These are phyloP conservation scores for Danaus melanippus DNA, from an alignment of 1,140 invertebrate genomes.

Conservation along the genomic window DNA sequence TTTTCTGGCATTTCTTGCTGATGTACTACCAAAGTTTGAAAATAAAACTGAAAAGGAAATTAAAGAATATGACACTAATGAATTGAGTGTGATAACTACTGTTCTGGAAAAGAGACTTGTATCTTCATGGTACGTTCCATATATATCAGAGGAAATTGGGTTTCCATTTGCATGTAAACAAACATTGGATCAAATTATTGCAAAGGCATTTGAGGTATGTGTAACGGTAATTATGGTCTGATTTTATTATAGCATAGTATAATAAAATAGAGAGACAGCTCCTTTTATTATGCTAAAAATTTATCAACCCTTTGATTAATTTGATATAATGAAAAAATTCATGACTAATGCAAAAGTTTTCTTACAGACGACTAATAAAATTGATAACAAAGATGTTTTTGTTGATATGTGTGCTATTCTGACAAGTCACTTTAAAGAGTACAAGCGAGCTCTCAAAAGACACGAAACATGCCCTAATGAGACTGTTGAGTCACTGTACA, in stretches of 20 bases:
- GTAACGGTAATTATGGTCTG: neutral
- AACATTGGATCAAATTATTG: slow-evolving; percentile 67
- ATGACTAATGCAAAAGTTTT: neutral
- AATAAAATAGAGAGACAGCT: too few relatives aligned
- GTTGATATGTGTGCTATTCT: slow-evolving; percentile 66
- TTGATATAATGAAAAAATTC: too few relatives aligned
- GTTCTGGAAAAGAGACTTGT: slow-evolving; percentile 62
- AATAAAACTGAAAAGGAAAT: slow-evolving; percentile 17
- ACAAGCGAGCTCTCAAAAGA: slow-evolving; percentile 68
- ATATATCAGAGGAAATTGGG: slow-evolving; percentile 66
- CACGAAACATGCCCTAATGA: slow-evolving; percentile 52
- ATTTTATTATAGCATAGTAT: too few relatives aligned
- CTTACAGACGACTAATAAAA: slow-evolving; percentile 60
- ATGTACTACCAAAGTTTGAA: slow-evolving; percentile 31
- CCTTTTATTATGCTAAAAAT: too few relatives aligned
- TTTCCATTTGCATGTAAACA: slow-evolving; percentile 70
- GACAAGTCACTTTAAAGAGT: slow-evolving; percentile 73
- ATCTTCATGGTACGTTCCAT: slow-evolving; percentile 66
- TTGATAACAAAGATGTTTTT: slow-evolving; percentile 61
- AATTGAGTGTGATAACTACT: slow-evolving; percentile 57
- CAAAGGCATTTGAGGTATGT: slow-evolving; percentile 63
- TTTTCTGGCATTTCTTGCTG: slow-evolving; percentile 26
- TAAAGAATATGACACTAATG: slow-evolving; percentile 60
- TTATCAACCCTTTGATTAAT: too few relatives aligned
- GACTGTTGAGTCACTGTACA: slow-evolving; percentile 44